Evolutionary conservation across 2,888 invertebrate genomes (phyloP).

Genomic region (Octodonta nipae): DNA sequence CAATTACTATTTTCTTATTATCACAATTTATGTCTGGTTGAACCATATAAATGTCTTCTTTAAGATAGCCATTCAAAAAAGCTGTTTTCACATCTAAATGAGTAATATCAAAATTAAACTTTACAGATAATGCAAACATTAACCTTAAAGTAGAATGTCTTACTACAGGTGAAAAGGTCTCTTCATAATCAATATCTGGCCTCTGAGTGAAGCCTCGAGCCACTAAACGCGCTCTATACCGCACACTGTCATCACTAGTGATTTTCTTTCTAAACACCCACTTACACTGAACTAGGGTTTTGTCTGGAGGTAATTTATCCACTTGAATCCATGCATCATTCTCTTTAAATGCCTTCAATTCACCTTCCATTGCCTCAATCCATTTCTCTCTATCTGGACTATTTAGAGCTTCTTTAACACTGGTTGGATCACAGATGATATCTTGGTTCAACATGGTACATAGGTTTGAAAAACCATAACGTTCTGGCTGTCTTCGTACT

Average conservation of each 20-base stretch:
- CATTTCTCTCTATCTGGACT: conserved; percentile 14
- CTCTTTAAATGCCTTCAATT: conserved; percentile 7
- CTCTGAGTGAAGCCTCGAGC: conserved; percentile 15
- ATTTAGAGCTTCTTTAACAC: conserved; percentile 14
- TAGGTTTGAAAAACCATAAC: neutral
- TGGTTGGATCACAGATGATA: conserved; percentile 7
- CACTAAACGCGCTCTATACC: conserved; percentile 15
- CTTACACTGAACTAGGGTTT: conserved; percentile 18
- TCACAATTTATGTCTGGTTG: conserved; percentile 13
- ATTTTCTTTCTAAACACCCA: conserved; percentile 20
- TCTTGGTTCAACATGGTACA: neutral
- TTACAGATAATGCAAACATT: conserved; percentile 15
- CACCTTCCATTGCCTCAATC: conserved; percentile 17
- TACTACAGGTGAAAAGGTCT: conserved; percentile 17
- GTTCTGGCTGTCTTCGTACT: neutral
- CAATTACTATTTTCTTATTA: no score
- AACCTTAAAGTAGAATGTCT: conserved; percentile 13
- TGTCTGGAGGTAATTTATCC: conserved; percentile 8
- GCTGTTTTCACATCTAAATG: conserved; percentile 17
- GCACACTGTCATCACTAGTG: conserved; percentile 13
- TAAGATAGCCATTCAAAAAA: conserved; percentile 15
- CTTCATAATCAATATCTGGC: neutral
- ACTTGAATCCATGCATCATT: conserved; percentile 19
- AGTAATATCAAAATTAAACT: conserved; percentile 11
- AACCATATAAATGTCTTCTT: conserved; percentile 15